These are phyloP conservation scores for Mellilla xanthometata DNA, from an alignment of 2,888 invertebrate genomes.

Conservation along the genomic window DNA sequence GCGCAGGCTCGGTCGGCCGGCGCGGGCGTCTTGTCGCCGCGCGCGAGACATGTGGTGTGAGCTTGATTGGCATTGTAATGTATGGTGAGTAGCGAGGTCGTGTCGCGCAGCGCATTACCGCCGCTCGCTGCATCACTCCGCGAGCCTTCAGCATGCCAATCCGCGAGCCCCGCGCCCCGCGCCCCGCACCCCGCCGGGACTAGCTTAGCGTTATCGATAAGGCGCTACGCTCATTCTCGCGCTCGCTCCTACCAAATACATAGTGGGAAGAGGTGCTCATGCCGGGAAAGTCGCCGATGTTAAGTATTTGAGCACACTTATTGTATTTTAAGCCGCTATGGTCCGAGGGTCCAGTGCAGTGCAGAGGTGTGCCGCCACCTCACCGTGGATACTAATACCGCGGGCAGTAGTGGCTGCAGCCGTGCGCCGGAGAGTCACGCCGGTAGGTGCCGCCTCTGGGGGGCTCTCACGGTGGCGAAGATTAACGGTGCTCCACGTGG, in stretches of 20 bases:
- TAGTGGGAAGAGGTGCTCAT: constrained; percentile 78
- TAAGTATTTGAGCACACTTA: constrained; percentile 73
- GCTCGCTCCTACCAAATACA: constrained; percentile 59
- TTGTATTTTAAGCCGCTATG: constrained; percentile 80
- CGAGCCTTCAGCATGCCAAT: too few relatives aligned
- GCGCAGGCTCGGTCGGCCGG: constrained; percentile 26
- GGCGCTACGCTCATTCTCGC: constrained; percentile 60
- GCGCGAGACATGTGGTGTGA: constrained; percentile 60
- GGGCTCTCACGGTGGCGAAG: constrained; percentile 59
- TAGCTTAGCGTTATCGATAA: constrained; percentile 75
- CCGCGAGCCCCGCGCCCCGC: constrained; percentile 30
- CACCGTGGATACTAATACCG: too few relatives aligned
- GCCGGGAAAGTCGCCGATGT: constrained; percentile 74
- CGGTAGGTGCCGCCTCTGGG: constrained; percentile 37
- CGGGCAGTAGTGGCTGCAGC: constrained; percentile 28
- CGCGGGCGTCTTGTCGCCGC: constrained; percentile 41
- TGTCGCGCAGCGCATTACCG: constrained; percentile 61
- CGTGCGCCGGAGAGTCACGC: constrained; percentile 6
- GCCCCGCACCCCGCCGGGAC: constrained; percentile 38
- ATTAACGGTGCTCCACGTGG: constrained; percentile 64
- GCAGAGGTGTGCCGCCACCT: constrained; percentile 42
- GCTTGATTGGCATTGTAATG: constrained; percentile 73
- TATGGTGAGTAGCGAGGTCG: constrained; percentile 61
- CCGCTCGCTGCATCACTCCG: constrained; percentile 50
- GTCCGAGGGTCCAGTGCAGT: constrained; percentile 76